These are phyloP conservation scores for Canis aureus DNA, from an alignment of 2,113 vertebrate genomes.

Conservation along the genomic window DNA sequence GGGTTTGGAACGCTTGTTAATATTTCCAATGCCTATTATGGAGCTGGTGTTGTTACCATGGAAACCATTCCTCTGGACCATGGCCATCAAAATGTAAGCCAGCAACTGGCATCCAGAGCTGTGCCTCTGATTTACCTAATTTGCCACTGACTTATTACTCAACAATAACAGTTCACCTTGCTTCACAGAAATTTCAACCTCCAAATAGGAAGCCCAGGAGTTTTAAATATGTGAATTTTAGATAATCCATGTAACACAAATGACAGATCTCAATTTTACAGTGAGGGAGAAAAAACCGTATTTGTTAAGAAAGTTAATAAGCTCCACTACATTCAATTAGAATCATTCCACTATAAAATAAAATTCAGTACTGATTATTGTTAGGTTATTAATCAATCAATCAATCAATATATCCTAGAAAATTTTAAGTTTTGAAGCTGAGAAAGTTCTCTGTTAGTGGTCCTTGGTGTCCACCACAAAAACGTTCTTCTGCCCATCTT, in stretches of 20 bases:
- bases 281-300: not conserved
- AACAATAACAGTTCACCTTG: too few species aligned
- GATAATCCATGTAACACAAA: not conserved
- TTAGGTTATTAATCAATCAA: not conserved
- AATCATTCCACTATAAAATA: not conserved
- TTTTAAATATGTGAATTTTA: not conserved
- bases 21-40: too few species aligned
- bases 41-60: too few species aligned
- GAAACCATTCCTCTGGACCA: too few species aligned
- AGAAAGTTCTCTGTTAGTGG: not conserved
- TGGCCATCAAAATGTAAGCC: too few species aligned
- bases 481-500: not conserved
- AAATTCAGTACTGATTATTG: not conserved
- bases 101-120: too few species aligned
- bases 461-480: not conserved
- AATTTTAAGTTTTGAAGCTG: not conserved
- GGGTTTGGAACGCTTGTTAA: too few species aligned
- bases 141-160: too few species aligned
- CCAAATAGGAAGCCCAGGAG: too few species aligned
- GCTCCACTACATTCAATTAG: not conserved
- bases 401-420: not conserved
- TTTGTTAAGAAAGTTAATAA: not conserved
- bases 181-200: too few species aligned
- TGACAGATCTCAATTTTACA: not conserved
- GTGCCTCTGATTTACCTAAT: too few species aligned